Evolutionary conservation across 2,888 invertebrate genomes (phyloP), one percentile per base, ranked within the genome.

Genomic region (Plebejus melissa): DNA sequence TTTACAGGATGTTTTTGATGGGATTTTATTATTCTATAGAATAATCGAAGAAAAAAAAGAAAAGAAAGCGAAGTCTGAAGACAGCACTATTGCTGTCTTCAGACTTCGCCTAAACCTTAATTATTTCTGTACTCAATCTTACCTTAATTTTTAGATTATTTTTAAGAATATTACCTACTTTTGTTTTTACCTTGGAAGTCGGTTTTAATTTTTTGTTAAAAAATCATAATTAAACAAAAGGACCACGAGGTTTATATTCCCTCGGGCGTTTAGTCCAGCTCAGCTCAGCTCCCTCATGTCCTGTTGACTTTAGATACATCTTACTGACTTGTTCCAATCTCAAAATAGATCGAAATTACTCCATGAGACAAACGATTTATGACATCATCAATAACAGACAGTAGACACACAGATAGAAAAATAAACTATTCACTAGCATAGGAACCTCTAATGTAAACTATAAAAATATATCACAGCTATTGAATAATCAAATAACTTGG

Each of bases 401-500:
- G 36, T 32, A 36, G 32, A 36, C 65, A 65, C 65, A 65, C 65
- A 65, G 32, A 36, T 16, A 65, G 32, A 65, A 65, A 65, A 65
- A 65, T 16, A 65, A 32, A 60, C 22, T 60, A 36, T 65, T 65
- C 32, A 65, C 65, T 32, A 36, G 32, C 32, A 65, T 11, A 28
- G 65, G 36, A 65, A 32, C 65, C 6, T 32, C 65, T 65, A 65
- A 65, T 65, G 65, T 65, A 65, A 65, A 65, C 65, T 65, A 78
- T 75, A 77, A 78, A 77, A 79, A 79, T 80, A 83, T 84, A 85
- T 84, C 79, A 77, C 79, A 77, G 76, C 77, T 65, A 76, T 79
- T 83, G 82, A 83, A 85, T 85, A 85, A 84, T 84, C 83, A 84
- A 87, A 83, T 84, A 85, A 83, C 85, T 85, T 91, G 91, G 91